Evolutionary conservation across 2,113 vertebrate species (phyloP).

Genomic region (Spermophilus dauricus): DNA sequence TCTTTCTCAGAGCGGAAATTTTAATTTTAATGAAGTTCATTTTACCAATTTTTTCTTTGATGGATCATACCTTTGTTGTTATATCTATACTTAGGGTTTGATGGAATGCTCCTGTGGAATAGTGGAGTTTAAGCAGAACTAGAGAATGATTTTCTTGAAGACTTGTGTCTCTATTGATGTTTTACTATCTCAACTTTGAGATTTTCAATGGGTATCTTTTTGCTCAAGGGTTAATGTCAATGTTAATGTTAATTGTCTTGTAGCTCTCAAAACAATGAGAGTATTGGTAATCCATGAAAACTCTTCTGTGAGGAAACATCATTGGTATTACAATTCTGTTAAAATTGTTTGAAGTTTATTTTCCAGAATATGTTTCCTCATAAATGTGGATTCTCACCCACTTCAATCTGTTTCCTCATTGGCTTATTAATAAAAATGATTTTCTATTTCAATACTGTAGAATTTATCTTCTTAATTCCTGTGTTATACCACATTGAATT

Average conservation of each 20-base stretch:
- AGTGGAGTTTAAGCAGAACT: neutral
- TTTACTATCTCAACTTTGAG: slow-evolving; percentile 8
- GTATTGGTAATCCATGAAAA: neutral
- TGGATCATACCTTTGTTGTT: neutral
- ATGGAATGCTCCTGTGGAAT: neutral
- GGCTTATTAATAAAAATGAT: neutral
- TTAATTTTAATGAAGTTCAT: neutral
- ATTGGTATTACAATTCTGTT: neutral
- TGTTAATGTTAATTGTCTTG: neutral
- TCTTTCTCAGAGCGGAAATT: neutral
- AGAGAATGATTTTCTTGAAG: neutral
- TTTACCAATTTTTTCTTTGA: neutral
- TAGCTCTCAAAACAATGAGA: neutral
- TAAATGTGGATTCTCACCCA: neutral
- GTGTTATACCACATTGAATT: neutral
- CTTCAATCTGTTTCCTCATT: neutral
- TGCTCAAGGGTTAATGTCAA: neutral
- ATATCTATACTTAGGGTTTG: neutral
- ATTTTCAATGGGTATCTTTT: neutral
- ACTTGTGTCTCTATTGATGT: neutral
- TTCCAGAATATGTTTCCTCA: neutral
- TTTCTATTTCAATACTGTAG: slow-evolving; percentile 10
- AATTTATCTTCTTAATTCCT: slow-evolving; percentile 6
- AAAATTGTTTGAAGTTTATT: slow-evolving; percentile 2
- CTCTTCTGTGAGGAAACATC: neutral